Evolutionary conservation across 2,888 invertebrate genomes (phyloP), one percentile per base, ranked within the genome.

Genomic region (Diaperis boleti): DNA sequence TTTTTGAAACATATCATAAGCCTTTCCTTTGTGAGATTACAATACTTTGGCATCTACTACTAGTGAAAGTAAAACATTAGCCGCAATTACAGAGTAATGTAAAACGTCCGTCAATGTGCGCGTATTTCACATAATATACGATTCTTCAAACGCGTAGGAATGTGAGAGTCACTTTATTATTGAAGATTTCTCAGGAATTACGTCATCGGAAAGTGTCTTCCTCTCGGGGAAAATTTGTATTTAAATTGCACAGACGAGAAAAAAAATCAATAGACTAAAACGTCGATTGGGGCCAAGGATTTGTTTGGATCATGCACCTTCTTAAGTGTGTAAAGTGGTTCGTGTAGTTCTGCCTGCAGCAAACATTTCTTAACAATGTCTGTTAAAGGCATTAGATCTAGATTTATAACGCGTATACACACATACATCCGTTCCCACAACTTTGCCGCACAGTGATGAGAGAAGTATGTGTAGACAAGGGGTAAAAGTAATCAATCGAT

Each of bases 271-370:
- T 37, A 35, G 45, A 57, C 20, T 47, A 45, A 47, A 57, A 35
- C 35, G 44, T 45, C 47, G 42, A 65, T 62, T 62, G 54, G 44
- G 65, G 65, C 62, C 65, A 65, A 65, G 65, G 65, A 65, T 65
- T 35, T 55, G 41, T 33, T 49, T 50, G 41, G 65, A 65, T 65
- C 65, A 62, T 65, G 65, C 64, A 60, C 64, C 60, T 54, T 62
- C 44, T 57, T 41, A 57, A 52, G 33, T 49, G 49, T 41, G 47
- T 37, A 44, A 26, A 49, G 47, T 37, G 52, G 52, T 60, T 33
- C 47, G 55, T 44, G 55, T 55, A 55, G 61, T 61, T 54, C 44
- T 49, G 61, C 57, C 35, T 50, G 8, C 18, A 50, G 57, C 62
- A 14, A 59, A 17, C 11, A 49, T 62, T 62, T 62, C 62, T 42